Evolutionary conservation across 2,888 invertebrate species (phyloP).

Genomic region (Ormyrus nitidulus): DNA sequence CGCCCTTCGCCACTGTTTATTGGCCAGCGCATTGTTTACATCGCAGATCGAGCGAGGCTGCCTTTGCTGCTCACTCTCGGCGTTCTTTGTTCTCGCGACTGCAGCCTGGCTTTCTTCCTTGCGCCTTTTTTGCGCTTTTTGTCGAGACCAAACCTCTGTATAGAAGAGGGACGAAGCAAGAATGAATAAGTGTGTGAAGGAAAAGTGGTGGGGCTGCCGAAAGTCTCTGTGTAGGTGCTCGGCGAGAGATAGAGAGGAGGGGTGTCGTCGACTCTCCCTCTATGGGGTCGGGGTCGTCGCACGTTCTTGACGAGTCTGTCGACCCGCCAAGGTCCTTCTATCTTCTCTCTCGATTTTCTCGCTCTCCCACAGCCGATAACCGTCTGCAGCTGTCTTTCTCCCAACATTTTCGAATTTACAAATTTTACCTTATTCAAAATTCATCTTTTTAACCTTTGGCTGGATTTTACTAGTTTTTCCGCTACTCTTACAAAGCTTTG

Average conservation of each 20-base stretch:
- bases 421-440: not conserved
- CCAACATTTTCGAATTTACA: too few species aligned
- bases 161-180: not conserved
- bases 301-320: conserved; percentile 73
- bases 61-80: too few species aligned
- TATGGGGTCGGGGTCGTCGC: conserved; percentile 70
- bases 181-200: not conserved
- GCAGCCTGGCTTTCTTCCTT: not conserved
- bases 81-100: too few species aligned
- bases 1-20: too few species aligned
- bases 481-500: too few species aligned
- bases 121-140: not conserved
- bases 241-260: conserved; percentile 46
- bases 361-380: not conserved
- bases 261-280: conserved; percentile 34
- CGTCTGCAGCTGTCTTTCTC: too few species aligned
- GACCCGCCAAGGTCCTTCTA: conserved; percentile 72
- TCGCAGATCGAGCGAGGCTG: too few species aligned
- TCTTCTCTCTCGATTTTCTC: conserved; percentile 42
- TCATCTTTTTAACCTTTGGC: too few species aligned
- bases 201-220: conserved; percentile 13
- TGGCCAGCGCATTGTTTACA: too few species aligned
- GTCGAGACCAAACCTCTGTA: not conserved
- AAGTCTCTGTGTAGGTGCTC: not conserved
- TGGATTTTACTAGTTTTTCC: too few species aligned